Evolutionary conservation across 2,888 invertebrate species (phyloP).

Genomic region (Tyria jacobaeae): DNA sequence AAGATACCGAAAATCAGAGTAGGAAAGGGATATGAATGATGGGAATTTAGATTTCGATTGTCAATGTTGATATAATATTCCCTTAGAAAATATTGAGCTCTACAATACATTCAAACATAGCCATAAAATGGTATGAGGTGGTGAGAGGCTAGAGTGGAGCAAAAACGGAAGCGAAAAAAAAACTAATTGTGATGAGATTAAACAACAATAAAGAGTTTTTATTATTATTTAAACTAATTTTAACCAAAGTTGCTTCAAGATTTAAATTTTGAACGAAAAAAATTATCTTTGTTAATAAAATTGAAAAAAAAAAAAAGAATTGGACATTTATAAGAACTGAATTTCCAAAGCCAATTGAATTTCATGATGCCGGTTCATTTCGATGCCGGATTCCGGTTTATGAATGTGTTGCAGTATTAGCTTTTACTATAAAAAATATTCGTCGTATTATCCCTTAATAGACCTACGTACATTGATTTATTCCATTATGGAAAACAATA

Average conservation of each 20-base stretch:
- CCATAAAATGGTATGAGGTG: too few relatives aligned
- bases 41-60: too few relatives aligned
- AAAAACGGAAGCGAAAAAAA: too few relatives aligned
- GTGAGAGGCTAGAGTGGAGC: too few relatives aligned
- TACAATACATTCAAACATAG: not conserved
- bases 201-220: too few relatives aligned
- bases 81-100: not conserved
- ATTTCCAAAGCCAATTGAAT: conserved; percentile 33
- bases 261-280: not conserved
- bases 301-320: conserved; percentile 33
- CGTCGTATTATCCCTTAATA: conserved; percentile 14
- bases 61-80: too few relatives aligned
- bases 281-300: not conserved
- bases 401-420: conserved; percentile 14
- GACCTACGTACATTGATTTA: conserved; percentile 14
- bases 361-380: conserved; percentile 34
- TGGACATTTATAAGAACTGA: conserved; percentile 28
- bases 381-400: conserved; percentile 23
- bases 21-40: not conserved
- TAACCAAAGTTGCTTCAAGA: not conserved
- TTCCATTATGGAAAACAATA: conserved; percentile 10
- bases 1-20: not conserved
- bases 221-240: not conserved
- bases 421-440: conserved; percentile 19
- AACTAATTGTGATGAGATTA: too few relatives aligned